Evolutionary conservation across 2,888 invertebrate genomes (phyloP).

Genomic region (Clostera curtula): DNA sequence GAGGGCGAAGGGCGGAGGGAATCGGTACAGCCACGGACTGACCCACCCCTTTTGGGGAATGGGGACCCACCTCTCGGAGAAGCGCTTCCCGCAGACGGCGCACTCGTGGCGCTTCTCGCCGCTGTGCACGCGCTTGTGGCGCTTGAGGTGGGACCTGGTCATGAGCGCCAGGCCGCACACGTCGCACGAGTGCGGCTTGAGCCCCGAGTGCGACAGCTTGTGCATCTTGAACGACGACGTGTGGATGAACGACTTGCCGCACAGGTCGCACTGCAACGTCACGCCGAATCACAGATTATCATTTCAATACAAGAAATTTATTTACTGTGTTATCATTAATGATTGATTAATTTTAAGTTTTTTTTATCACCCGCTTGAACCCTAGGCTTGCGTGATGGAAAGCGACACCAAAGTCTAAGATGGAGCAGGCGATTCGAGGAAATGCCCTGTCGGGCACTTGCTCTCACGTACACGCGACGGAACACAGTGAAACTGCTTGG

Average conservation of each 20-base stretch:
- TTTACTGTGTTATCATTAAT: too few relatives aligned
- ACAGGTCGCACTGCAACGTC: constrained; percentile 70
- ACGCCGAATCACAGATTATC: background rate
- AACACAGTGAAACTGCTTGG: too few relatives aligned
- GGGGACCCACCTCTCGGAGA: constrained; percentile 70
- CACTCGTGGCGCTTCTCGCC: constrained; percentile 78
- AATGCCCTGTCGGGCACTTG: too few relatives aligned
- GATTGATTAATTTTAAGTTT: too few relatives aligned
- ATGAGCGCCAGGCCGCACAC: constrained; percentile 77
- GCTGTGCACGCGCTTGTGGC: constrained; percentile 79
- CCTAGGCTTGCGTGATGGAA: too few relatives aligned
- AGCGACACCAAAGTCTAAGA: too few relatives aligned
- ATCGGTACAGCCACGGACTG: too few relatives aligned
- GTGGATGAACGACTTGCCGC: constrained; percentile 79
- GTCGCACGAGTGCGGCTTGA: constrained; percentile 75
- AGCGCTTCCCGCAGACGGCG: constrained; percentile 72
- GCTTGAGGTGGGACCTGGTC: constrained; percentile 79
- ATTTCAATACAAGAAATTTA: too few relatives aligned
- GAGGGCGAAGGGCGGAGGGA: background rate
- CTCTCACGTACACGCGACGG: too few relatives aligned
- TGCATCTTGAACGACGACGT: constrained; percentile 83
- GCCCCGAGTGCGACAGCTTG: constrained; percentile 77
- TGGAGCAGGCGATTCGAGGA: too few relatives aligned
- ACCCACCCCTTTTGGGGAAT: background rate
- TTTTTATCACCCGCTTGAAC: too few relatives aligned